These are phyloP conservation scores for Trichogramma evanescens DNA, from an alignment of 2,888 invertebrate species.

Conservation along the genomic window DNA sequence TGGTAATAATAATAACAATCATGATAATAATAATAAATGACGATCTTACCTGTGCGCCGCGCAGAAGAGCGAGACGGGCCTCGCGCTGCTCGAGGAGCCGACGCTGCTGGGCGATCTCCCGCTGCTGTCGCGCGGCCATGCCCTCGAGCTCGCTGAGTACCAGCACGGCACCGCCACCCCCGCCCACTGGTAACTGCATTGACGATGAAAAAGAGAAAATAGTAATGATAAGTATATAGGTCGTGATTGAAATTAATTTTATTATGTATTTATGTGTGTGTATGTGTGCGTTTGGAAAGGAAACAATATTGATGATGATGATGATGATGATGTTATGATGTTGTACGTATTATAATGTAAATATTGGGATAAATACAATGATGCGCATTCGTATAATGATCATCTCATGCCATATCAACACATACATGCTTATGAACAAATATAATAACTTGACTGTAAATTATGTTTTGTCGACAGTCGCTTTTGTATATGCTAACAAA, in stretches of 20 bases:
- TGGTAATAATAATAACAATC: not conserved
- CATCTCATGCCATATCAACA: too few relatives aligned
- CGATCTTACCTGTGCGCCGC: constrained; percentile 42
- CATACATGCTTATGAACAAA: too few relatives aligned
- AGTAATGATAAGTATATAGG: not conserved
- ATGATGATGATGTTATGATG: too few relatives aligned
- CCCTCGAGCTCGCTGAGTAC: constrained; percentile 93
- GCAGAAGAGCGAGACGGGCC: constrained; percentile 50
- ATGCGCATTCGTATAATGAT: too few relatives aligned
- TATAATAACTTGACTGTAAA: too few relatives aligned
- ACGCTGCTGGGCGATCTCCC: constrained; percentile 90
- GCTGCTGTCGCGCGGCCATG: constrained; percentile 95
- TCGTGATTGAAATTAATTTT: not conserved
- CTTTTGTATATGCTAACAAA: too few relatives aligned
- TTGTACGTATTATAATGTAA: too few relatives aligned
- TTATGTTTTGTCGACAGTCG: too few relatives aligned
- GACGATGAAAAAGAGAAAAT: constrained; percentile 11
- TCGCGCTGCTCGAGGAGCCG: constrained; percentile 93
- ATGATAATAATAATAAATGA: not conserved
- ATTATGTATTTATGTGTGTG: not conserved
- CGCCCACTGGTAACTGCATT: constrained; percentile 66
- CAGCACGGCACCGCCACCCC: constrained; percentile 78
- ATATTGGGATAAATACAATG: too few relatives aligned
- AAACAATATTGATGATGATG: not conserved
- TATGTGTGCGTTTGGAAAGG: not conserved